phyloP scores from a whole-genome alignment of 2,888 invertebrate species.

The Stenodema calcarata region DNA sequence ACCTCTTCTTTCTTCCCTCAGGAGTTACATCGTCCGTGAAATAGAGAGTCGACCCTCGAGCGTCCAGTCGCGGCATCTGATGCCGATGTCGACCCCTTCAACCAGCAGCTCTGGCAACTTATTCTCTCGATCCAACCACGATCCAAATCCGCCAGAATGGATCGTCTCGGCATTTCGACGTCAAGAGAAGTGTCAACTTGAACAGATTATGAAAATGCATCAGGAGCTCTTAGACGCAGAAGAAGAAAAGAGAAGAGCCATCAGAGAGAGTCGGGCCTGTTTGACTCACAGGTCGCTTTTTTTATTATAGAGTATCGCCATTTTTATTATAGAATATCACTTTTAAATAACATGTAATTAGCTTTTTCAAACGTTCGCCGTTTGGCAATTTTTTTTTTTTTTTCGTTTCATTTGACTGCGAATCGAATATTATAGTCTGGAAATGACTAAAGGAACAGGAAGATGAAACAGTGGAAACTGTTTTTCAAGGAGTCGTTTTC shows the following conservation, averaged over 20 bases:
- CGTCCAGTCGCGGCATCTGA: neutral
- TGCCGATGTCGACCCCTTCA: neutral
- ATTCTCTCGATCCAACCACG: neutral
- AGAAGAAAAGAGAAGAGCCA: neutral
- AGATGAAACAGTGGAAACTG: too few species aligned
- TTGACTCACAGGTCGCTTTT: too few species aligned
- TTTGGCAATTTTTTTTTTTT: too few species aligned
- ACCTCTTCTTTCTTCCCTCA: neutral
- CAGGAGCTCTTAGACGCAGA: slow-evolving; percentile 44
- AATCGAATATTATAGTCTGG: too few species aligned
- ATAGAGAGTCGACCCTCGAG: neutral
- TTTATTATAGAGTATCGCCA: too few species aligned
- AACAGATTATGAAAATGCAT: slow-evolving; percentile 48
- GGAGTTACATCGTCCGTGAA: neutral
- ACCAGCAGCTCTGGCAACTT: neutral
- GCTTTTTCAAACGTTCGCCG: too few species aligned
- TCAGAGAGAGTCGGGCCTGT: neutral
- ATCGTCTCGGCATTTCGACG: slow-evolving; percentile 29
- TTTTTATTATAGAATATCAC: too few species aligned
- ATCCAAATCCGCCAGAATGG: slow-evolving; percentile 28
- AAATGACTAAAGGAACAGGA: too few species aligned
- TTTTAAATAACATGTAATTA: too few species aligned
- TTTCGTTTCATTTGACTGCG: too few species aligned
- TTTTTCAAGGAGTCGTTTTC: too few species aligned
- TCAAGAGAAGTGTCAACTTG: slow-evolving; percentile 47